Evolutionary conservation across 2,797 vertebrate genomes (phyloP).

Genomic region (Brachymystax lenok): DNA sequence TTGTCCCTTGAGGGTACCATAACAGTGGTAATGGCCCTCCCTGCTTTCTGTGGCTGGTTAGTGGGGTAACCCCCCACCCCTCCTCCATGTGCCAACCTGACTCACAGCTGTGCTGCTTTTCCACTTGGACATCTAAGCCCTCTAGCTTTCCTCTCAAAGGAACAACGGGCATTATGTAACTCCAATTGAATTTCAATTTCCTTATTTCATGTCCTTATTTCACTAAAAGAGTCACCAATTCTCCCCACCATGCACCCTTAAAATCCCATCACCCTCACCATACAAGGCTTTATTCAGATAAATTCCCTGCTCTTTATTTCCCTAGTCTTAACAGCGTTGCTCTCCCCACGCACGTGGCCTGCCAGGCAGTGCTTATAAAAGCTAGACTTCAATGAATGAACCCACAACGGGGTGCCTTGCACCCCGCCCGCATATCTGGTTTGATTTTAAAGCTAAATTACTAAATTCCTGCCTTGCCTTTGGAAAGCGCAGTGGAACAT

Average conservation of each 20-base stretch:
- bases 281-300: slow-evolving; percentile 35
- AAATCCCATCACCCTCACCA: slow-evolving; percentile 10
- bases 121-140: slow-evolving; percentile 75
- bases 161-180: slow-evolving; percentile 77
- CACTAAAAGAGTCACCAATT: slow-evolving; percentile 47
- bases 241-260: background rate
- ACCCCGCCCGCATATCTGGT: slow-evolving; percentile 63
- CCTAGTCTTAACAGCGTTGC: background rate
- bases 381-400: slow-evolving; percentile 74
- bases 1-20: background rate
- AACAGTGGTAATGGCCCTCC: background rate
- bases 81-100: slow-evolving; percentile 68
- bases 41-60: background rate
- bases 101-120: slow-evolving; percentile 77
- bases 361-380: slow-evolving; percentile 77
- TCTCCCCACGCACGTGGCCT: slow-evolving; percentile 33
- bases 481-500: slow-evolving; percentile 61
- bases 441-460: slow-evolving; percentile 68
- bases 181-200: slow-evolving; percentile 79
- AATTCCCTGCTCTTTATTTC: slow-evolving; percentile 22
- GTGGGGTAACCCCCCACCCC: slow-evolving; percentile 12
- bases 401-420: slow-evolving; percentile 68
- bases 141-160: slow-evolving; percentile 74
- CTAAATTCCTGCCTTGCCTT: slow-evolving; percentile 58
- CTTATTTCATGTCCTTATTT: slow-evolving; percentile 67